phyloP scores from a whole-genome alignment of 2,888 invertebrate species.

The Isotomurus palustris region DNA sequence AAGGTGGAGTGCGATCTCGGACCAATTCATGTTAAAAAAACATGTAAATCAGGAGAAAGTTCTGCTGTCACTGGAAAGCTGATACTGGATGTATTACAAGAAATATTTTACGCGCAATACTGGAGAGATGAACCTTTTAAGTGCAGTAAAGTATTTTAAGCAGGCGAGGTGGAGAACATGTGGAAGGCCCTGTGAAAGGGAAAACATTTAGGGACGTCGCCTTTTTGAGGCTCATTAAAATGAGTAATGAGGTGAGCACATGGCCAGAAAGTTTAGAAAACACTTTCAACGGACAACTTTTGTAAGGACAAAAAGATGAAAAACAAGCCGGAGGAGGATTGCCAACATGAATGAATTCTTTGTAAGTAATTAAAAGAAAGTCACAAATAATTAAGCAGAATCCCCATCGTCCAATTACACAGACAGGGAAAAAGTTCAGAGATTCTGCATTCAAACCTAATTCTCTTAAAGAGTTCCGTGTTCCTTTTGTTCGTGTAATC shows the following conservation, averaged over 20 bases:
- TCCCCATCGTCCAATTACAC: slow-evolving; percentile 13
- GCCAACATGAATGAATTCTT: neutral
- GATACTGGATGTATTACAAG: too few species aligned
- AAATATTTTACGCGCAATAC: too few species aligned
- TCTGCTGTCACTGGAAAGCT: too few species aligned
- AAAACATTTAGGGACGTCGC: too few species aligned
- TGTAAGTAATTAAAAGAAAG: slow-evolving; percentile 15
- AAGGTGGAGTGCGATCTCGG: too few species aligned
- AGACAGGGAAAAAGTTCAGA: neutral
- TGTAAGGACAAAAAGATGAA: neutral
- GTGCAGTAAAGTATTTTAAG: too few species aligned
- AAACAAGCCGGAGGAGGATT: neutral
- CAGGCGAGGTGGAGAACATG: too few species aligned
- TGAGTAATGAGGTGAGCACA: slow-evolving; percentile 8
- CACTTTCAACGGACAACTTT: neutral
- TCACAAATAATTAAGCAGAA: slow-evolving; percentile 13
- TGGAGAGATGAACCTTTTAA: too few species aligned
- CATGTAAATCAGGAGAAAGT: too few species aligned
- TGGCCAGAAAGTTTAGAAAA: slow-evolving; percentile 6
- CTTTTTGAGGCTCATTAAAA: slow-evolving; percentile 5
- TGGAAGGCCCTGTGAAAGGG: too few species aligned
- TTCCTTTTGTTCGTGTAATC: slow-evolving; percentile 4
- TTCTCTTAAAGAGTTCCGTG: slow-evolving; percentile 7
- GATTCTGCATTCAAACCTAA: neutral
- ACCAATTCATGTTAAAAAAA: too few species aligned